Evolutionary conservation across 2,113 vertebrate genomes (phyloP), one percentile per base, ranked within the genome.

Genomic region (Aleadryas rufinucha): DNA sequence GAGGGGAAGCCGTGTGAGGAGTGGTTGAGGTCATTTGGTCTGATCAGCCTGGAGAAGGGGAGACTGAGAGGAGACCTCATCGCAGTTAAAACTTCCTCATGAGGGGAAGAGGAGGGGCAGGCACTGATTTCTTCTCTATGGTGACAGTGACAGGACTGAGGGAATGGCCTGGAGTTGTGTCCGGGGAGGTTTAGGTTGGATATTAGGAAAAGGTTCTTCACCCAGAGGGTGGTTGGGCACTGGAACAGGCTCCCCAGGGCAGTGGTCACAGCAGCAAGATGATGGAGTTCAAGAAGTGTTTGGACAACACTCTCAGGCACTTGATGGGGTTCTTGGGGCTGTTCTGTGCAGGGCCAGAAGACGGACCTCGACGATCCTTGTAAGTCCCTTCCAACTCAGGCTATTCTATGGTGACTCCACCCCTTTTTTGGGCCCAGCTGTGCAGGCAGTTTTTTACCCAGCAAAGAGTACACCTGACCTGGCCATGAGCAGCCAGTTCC

Each of bases 401-500:
- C 28, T 33, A 44, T 60, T 60, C 44, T 10, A 5, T 16, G 27
- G 18, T 52, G 54, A 77, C 27, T 44, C 37, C 21, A 49, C 9
- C 15, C 11, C 11, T 37, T 8, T 33, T 59, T 22, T 35, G 52
- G 44, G 37, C 37, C 35, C 0, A 0, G 37, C 44, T 37, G 5
- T 15, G 31, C 31, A 50, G 33, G 26, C 11, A 49, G 11, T 3
- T 44, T 59, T 52, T 59, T 13, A 59, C 42, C 53, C 44, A 59
- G 60, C 0, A 0, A 42, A 50, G 16, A 42, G 16, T 5, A 35
- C 24, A 20, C 30, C 9, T 35, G 42, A 30, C 31, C 70, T 11
- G 16, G 14, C 26, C 31, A 42, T 18, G 44, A 26, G 14, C 44
- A 76, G 61, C 37, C 52, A 76, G 31, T 6, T 52, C 31, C 63